Conservation (phyloP, 2,113 vertebrate species). For the Rhinolophus sinicus region DNA sequence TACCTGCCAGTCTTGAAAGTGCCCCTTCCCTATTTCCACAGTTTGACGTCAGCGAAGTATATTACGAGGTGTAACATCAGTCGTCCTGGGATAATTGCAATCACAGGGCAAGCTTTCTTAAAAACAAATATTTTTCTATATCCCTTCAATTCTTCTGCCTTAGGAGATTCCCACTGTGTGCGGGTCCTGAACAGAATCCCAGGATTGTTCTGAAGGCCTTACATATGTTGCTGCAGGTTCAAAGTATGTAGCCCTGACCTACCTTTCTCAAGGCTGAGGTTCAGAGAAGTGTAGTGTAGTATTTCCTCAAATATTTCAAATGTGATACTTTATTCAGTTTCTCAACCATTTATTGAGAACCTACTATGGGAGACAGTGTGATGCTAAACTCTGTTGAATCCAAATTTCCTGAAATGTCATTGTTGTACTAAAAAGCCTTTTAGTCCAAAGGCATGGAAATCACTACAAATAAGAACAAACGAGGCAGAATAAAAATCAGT, state of each 20-base stretch:
- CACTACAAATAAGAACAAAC: neutral
- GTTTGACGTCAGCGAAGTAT: neutral
- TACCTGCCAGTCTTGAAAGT: neutral
- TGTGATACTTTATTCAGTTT: neutral
- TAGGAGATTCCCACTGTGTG: neutral
- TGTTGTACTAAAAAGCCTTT: neutral
- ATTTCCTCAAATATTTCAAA: neutral
- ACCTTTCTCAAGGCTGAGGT: neutral
- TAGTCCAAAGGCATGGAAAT: neutral
- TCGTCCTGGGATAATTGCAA: neutral
- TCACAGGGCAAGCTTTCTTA: neutral
- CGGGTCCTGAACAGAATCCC: neutral
- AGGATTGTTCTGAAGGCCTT: neutral
- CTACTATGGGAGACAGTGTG: neutral
- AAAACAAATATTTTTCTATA: neutral
- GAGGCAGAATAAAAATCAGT: neutral
- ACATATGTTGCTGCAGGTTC: accelerated
- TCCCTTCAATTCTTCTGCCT: neutral
- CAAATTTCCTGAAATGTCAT: neutral
- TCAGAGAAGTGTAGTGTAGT: neutral
- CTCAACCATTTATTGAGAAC: neutral
- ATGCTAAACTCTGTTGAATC: neutral
- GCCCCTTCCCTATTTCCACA: neutral
- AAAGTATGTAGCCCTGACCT: neutral
- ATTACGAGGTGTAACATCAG: neutral